Evolutionary conservation across 2,797 vertebrate species (phyloP), one percentile per base, ranked within the genome.

Genomic region (Philypnodon macrostomus): DNA sequence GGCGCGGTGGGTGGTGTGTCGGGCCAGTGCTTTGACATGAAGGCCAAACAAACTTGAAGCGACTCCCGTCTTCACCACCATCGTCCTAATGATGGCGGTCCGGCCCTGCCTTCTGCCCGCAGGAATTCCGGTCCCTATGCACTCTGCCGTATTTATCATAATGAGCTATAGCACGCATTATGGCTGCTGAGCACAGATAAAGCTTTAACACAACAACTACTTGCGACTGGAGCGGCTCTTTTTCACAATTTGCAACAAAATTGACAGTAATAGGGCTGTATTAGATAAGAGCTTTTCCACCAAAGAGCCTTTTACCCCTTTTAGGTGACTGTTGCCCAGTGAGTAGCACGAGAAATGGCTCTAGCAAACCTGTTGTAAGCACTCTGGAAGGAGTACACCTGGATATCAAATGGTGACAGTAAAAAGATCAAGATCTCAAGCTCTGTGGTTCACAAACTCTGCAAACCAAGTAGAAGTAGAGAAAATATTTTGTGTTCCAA

Each of bases 1-100:
- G 68, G 45, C 46, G 23, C 57, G 41, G 59, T 46, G 56, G 67
- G 63, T 51, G 66, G 53, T 41, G 69, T 70, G 63, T 70, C 58
- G 41, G 7, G 56, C 42, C 50, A 53, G 48, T 63, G 17, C 45
- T 42, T 35, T 69, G 71, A 70, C 65, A 59, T 50, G 62, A 46
- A 51, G 59, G 26, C 37, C n/a, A 37, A 56, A 56, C 54, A 68
- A 67, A 70, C 32, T 24, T 49, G 53, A 59, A 54, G 54, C 34
- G 66, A 73, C 66, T 67, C 54, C 47, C n/a, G 37, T 44, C 66
- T 39, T 59, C 52, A 30, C 24, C 46, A 50, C 34, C 21, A 59
- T 47, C 27, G 13, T 47, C 46, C 53, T 67, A 61, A 67, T 64
- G 56, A 73, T 53, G 51, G 52, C 44, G 1, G 27, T 21, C 42